Evolutionary conservation across 2,888 invertebrate genomes (phyloP).

Genomic region (Drosophila sordidula): DNA sequence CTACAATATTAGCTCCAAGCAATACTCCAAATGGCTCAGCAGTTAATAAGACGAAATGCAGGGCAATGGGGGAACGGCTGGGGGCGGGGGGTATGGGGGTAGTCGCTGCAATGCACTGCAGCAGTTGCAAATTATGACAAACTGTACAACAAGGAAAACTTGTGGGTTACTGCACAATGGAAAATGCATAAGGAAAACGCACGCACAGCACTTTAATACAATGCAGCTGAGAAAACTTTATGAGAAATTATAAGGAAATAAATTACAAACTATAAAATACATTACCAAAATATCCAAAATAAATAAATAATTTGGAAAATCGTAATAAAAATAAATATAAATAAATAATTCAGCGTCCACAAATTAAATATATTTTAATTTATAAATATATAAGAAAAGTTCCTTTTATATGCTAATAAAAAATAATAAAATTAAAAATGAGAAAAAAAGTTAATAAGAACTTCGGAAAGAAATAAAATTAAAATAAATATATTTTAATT

Average conservation of each 20-base stretch:
- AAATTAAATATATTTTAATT: no score
- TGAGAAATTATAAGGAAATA: neutral
- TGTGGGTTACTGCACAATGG: conserved; percentile 22
- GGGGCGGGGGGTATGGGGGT: conserved; percentile 8
- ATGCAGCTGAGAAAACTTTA: neutral
- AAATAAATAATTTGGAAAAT: no score
- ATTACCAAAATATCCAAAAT: no score
- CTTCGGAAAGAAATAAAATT: neutral
- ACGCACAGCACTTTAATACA: conserved; percentile 4
- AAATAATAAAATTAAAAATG: no score
- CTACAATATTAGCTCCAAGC: conserved; percentile 54
- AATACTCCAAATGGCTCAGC: conserved; percentile 61
- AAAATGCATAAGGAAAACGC: conserved; percentile 6
- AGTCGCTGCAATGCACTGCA: conserved; percentile 54
- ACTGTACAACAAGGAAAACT: conserved; percentile 45
- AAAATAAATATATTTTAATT: neutral
- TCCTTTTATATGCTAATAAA: no score
- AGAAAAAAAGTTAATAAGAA: neutral
- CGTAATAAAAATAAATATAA: no score
- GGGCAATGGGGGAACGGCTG: conserved; percentile 4
- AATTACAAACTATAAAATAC: no score
- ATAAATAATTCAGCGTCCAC: no score
- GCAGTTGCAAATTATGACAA: conserved; percentile 77
- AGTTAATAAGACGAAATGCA: conserved; percentile 73
- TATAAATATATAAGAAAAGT: no score